A percentile compares a stretch with the other conserved stretches of the same genome.
These are phyloP conservation scores for Andrena minutula DNA, from an alignment of 2,888 invertebrate genomes.

Conservation along the genomic window DNA sequence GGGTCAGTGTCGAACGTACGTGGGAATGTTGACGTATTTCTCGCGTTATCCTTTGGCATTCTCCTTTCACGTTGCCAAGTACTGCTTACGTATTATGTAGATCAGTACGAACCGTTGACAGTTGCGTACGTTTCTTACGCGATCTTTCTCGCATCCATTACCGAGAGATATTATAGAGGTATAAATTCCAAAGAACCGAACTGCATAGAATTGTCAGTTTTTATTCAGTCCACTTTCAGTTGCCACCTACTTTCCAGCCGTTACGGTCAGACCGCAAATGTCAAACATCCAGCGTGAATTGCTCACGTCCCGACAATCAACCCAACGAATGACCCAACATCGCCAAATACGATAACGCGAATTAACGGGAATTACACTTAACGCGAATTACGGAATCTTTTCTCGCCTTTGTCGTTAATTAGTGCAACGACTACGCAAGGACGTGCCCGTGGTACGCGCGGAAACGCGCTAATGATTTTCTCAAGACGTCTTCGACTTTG, in stretches of 20 bases:
- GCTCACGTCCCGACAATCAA: background rate
- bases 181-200: background rate
- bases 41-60: background rate
- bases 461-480: slow-evolving; percentile 8
- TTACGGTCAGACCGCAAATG: background rate
- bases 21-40: background rate
- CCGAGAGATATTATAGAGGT: background rate
- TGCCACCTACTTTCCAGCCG: background rate
- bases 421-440: slow-evolving; percentile 33
- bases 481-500: background rate
- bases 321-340: background rate
- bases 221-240: background rate
- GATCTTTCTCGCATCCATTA: background rate
- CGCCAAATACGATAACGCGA: background rate
- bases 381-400: slow-evolving; percentile 20
- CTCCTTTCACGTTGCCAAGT: slow-evolving; percentile 5
- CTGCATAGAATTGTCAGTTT: background rate
- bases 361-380: slow-evolving; percentile 21
- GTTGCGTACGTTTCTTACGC: background rate
- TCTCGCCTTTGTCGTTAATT: slow-evolving; percentile 25
- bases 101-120: background rate
- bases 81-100: background rate
- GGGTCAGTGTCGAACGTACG: background rate
- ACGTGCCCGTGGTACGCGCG: background rate
- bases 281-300: background rate